Evolutionary conservation across 2,797 vertebrate genomes (phyloP).

Genomic region (Remorina albescens): DNA sequence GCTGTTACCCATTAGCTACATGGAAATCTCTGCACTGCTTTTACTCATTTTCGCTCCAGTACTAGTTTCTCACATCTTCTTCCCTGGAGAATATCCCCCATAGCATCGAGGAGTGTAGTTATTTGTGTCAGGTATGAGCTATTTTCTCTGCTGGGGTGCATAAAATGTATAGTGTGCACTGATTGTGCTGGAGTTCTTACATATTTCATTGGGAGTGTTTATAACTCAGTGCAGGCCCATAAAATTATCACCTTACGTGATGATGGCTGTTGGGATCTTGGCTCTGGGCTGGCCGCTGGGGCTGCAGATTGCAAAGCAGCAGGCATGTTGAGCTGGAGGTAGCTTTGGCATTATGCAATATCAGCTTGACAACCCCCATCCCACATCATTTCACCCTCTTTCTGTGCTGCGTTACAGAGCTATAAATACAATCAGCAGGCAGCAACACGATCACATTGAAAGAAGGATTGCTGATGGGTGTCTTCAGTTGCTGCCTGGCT

Average conservation of each 20-base stretch:
- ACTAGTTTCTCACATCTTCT: constrained; percentile 33
- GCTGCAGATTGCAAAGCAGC: constrained; percentile 52
- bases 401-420: constrained; percentile 41
- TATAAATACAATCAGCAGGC: constrained; percentile 71
- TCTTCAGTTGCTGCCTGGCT: constrained; percentile 50
- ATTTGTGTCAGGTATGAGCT: constrained; percentile 56
- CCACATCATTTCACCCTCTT: neutral
- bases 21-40: constrained; percentile 37
- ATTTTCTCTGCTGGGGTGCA: constrained; percentile 52
- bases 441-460: constrained; percentile 55
- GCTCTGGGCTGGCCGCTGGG: constrained; percentile 24
- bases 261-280: constrained; percentile 29
- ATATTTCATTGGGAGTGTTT: constrained; percentile 59
- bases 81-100: constrained; percentile 38
- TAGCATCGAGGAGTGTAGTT: constrained; percentile 52
- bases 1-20: constrained; percentile 32
- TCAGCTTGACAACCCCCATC: constrained; percentile 23
- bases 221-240: constrained; percentile 47
- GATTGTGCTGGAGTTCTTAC: constrained; percentile 34
- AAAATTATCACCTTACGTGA: constrained; percentile 67
- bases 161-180: constrained; percentile 11
- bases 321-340: constrained; percentile 45
- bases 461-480: constrained; percentile 51
- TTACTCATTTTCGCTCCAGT: constrained; percentile 21
- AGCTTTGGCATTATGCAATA: constrained; percentile 71